Conservation (phyloP, 1,140 invertebrate species). For the Oppia nitens region DNA sequence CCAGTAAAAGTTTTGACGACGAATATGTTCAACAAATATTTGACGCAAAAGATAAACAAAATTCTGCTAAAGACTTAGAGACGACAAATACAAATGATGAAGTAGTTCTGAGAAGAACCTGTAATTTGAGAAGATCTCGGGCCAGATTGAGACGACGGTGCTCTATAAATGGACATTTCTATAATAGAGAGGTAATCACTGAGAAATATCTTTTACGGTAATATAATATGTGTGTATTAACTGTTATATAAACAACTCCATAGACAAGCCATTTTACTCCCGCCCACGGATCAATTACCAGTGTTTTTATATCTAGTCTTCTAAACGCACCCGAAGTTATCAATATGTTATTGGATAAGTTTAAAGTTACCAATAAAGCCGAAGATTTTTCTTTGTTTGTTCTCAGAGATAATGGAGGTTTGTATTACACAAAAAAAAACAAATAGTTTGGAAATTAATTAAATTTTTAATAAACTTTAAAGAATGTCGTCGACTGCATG, state of each 20-base stretch:
- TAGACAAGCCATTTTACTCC: slow-evolving; percentile 66
- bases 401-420: slow-evolving; percentile 62
- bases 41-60: not conserved
- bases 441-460: too few species aligned
- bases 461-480: slow-evolving; percentile 27
- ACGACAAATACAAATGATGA: not conserved
- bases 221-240: not conserved
- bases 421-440: too few species aligned
- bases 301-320: slow-evolving; percentile 62
- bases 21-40: not conserved
- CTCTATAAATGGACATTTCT: slow-evolving; percentile 74
- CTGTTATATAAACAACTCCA: slow-evolving; percentile 12
- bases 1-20: not conserved
- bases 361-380: slow-evolving; percentile 58
- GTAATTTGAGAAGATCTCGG: slow-evolving; percentile 23
- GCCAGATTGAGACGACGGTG: slow-evolving; percentile 37
- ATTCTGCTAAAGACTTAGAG: not conserved
- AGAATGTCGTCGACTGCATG: slow-evolving; percentile 52
- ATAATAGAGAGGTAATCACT: slow-evolving; percentile 47
- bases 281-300: slow-evolving; percentile 63
- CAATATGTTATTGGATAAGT: slow-evolving; percentile 66
- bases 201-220: not conserved
- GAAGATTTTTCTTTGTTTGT: slow-evolving; percentile 64
- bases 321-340: slow-evolving; percentile 64
- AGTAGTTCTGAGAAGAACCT: slow-evolving; percentile 31